Evolutionary conservation across 2,113 vertebrate species (phyloP), one percentile per base, ranked within the genome.

Genomic region (Pelmatolapia mariae): DNA sequence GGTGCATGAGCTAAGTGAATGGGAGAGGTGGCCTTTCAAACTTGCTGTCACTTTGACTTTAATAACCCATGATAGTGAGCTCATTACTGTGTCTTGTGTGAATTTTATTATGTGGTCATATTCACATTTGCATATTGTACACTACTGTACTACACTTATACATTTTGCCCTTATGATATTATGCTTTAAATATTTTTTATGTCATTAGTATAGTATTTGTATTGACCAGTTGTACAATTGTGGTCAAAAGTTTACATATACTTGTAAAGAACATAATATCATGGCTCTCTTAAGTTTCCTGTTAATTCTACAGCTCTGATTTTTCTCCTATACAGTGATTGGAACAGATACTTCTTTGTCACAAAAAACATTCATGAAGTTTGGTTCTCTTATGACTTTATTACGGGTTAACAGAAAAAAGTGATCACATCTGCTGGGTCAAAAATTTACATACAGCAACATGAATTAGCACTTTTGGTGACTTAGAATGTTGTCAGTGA

Each of bases 31-130:
- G 80, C 86, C 87, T 92, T 89, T 86, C 73, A 66, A 59, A 81
- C 66, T 43, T 7, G 29, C 88, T 89, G 88, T 92, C 92, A 91
- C 45, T 83, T 80, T 79, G 83, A 80, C 86, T 86, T 66, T 83
- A 82, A 88, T 89, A 82, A 86, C 36, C 31, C 12, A 26, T 24
- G 13, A 52, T 6, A 59, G 56, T 78, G 36, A 85, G 43, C 71
- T 89, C 50, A 87, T 89, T 86, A 90, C 22, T 22, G 19, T 5
- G 11, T 76, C 63, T 43, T 8, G 47, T 59, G 79, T 57, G 11
- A 31, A 71, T 26, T 57, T 19, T 6, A 8, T 15, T 56, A 19
- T 45, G 24, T 13, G 57, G n/a, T 6, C 10, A 22, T 59, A 24
- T 15, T 38, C 7, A 31, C 1, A 54, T 38, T 36, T 63, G 22